phyloP scores from a whole-genome alignment of 2,888 invertebrate genomes.

The Mycogona germanica region DNA sequence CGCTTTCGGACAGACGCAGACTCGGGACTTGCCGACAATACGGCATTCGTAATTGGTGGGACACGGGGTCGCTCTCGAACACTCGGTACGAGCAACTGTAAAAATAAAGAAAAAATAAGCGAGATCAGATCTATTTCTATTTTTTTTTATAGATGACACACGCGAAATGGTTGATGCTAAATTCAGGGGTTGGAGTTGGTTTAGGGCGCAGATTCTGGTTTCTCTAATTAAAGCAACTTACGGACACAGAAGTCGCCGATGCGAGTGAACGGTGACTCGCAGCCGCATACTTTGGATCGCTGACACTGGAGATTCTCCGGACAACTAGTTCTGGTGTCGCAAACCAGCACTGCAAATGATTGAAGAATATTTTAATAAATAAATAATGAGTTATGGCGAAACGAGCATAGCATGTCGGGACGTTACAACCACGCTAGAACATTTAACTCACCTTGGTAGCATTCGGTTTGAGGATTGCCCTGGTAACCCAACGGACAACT shows the following conservation, averaged over 20 bases:
- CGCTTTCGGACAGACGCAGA: constrained; percentile 87
- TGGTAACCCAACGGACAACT: constrained; percentile 51
- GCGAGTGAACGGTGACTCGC: constrained; percentile 11
- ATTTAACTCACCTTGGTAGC: constrained; percentile 11
- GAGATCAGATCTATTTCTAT: not conserved
- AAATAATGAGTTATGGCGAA: not conserved
- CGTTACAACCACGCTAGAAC: not conserved
- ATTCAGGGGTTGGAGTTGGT: not conserved
- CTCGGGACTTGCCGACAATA: constrained; percentile 64
- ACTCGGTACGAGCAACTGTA: constrained; percentile 10
- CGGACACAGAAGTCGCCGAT: constrained; percentile 19
- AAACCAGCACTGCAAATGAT: not conserved
- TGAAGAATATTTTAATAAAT: not conserved
- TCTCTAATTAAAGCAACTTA: not conserved
- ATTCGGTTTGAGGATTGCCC: constrained; percentile 19
- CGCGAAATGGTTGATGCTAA: not conserved
- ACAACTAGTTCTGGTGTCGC: constrained; percentile 10
- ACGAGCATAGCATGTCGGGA: not conserved
- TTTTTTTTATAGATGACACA: not conserved
- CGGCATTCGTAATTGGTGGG: constrained; percentile 48
- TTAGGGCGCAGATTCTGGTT: not conserved
- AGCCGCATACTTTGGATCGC: constrained; percentile 16
- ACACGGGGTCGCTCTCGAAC: constrained; percentile 21
- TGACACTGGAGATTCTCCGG: constrained; percentile 19
- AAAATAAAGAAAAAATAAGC: not conserved